Percentiles rank a stretch among this genome's conserved stretches.
phyloP scores from a whole-genome alignment of 2,888 invertebrate genomes.

The Hirtodrosophila duncani region DNA sequence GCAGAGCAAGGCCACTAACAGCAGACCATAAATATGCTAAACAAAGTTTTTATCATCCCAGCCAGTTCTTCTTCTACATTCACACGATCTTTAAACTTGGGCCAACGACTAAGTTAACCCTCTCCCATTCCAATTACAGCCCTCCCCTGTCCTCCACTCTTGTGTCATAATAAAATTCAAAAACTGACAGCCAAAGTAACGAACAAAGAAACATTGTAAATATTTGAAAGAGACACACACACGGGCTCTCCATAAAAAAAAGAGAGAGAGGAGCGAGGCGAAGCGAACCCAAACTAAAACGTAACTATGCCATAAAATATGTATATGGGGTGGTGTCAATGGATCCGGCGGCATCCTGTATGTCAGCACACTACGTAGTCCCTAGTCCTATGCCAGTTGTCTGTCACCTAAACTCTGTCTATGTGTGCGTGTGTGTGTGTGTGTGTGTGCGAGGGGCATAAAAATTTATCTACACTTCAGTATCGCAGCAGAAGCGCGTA shows the following conservation, averaged over 20 bases:
- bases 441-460: slow-evolving; percentile 43
- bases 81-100: too few species aligned
- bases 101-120: too few species aligned
- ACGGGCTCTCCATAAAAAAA: slow-evolving; percentile 15
- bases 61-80: too few species aligned
- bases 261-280: slow-evolving; percentile 1
- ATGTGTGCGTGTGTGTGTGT: too few species aligned
- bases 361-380: neutral
- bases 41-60: too few species aligned
- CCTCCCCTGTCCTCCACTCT: slow-evolving; percentile 9
- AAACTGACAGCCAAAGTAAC: slow-evolving; percentile 6
- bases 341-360: neutral
- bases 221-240: slow-evolving; percentile 43
- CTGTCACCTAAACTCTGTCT: too few species aligned
- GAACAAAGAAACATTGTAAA: slow-evolving; percentile 39
- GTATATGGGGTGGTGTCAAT: slow-evolving; percentile 22
- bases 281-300: slow-evolving; percentile 38
- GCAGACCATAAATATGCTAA: too few species aligned
- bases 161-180: slow-evolving; percentile 23
- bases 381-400: too few species aligned
- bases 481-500: slow-evolving; percentile 52
- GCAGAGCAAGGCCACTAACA: too few species aligned
- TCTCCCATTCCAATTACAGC: too few species aligned
- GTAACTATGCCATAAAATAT: slow-evolving; percentile 61
- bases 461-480: slow-evolving; percentile 55